Conservation (phyloP, 64 coral and sea anemone genomes). For the Stylophora pistillata region DNA sequence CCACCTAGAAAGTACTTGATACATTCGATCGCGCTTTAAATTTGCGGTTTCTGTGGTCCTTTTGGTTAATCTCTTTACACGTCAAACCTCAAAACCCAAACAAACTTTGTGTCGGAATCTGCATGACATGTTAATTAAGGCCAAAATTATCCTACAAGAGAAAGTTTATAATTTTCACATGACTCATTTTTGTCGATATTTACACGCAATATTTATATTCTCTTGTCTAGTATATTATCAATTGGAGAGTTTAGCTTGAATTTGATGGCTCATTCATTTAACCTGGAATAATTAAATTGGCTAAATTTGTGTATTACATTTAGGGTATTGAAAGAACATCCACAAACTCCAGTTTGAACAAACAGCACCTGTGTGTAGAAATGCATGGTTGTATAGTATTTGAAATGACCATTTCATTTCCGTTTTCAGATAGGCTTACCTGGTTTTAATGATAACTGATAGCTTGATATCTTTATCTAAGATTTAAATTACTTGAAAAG, state of each 20-base stretch:
- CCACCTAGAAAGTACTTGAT: not conserved
- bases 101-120: not conserved
- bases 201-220: conserved; percentile 1
- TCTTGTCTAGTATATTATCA: not conserved
- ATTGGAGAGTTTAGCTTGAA: not conserved
- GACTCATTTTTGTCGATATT: not conserved
- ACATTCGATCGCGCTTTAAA: not conserved
- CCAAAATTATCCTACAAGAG: not conserved
- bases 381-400: not conserved
- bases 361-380: not conserved
- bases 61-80: conserved; percentile 2
- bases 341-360: not conserved
- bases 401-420: not conserved
- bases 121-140: not conserved
- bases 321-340: not conserved
- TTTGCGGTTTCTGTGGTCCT: conserved; percentile 28
- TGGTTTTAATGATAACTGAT: no score
- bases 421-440: not conserved
- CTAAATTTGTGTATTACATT: not conserved
- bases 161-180: not conserved
- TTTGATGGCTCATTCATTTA: not conserved
- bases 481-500: no score
- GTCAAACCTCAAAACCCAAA: not conserved
- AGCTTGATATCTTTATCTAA: no score
- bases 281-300: not conserved